These are phyloP conservation scores for Mythimna loreyi DNA, from an alignment of 2,888 invertebrate species.

Conservation along the genomic window DNA sequence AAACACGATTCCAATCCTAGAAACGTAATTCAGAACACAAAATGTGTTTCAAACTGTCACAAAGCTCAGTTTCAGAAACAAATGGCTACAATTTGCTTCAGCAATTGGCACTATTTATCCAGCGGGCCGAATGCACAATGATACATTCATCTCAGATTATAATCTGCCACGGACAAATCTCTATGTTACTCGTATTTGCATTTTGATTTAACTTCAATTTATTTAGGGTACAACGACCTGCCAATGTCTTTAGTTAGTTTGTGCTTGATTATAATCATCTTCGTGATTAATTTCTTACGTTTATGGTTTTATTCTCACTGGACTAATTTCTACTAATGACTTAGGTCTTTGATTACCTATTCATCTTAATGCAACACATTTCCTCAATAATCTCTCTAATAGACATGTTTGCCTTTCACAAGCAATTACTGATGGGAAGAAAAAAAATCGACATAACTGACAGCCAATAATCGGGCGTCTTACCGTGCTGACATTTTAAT, in stretches of 20 bases:
- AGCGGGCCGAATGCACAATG: slow-evolving; percentile 71
- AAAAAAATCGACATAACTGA: slow-evolving; percentile 20
- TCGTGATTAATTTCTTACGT: slow-evolving; percentile 20
- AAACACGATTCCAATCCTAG: slow-evolving; percentile 11
- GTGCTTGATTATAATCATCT: slow-evolving; percentile 22
- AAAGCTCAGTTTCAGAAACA: slow-evolving; percentile 66
- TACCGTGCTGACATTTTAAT: slow-evolving; percentile 39
- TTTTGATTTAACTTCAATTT: slow-evolving; percentile 64
- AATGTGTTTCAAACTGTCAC: slow-evolving; percentile 55
- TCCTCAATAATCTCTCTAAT: slow-evolving; percentile 8
- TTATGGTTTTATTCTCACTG: slow-evolving; percentile 2
- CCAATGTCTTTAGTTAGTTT: slow-evolving; percentile 36
- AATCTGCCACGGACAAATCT: slow-evolving; percentile 84
- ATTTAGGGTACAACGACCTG: slow-evolving; percentile 57
- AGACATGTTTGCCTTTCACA: slow-evolving; percentile 40
- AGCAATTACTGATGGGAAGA: slow-evolving; percentile 13
- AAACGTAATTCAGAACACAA: slow-evolving; percentile 48
- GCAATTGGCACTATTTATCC: slow-evolving; percentile 74
- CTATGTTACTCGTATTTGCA: slow-evolving; percentile 71
- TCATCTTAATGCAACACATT: slow-evolving; percentile 1
- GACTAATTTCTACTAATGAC: background rate
- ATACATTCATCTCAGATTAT: slow-evolving; percentile 83
- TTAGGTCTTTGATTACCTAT: background rate
- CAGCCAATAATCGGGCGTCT: slow-evolving; percentile 30
- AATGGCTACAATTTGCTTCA: slow-evolving; percentile 71